Base-by-base conservation (phyloP, 2,888 invertebrate species). In the Parnassius glacialis region DNA sequence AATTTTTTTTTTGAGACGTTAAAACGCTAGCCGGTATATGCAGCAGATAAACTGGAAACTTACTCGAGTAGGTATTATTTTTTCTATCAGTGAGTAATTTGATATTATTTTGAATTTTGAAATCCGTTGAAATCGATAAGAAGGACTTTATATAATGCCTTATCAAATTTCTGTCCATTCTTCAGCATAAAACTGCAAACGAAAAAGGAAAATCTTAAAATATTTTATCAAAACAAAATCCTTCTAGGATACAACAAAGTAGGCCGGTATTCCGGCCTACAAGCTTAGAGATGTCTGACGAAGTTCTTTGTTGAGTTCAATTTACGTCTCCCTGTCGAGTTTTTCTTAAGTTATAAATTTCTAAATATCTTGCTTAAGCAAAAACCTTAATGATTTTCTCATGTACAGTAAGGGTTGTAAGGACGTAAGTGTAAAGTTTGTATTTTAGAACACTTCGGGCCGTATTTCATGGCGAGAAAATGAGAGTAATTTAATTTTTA, bases 301-400 rank as follows among this genome's bases (percentile, higher is more conserved):
- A 53, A 57, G 44, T 57, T 50, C 50, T 57, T 50, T 42, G 41
- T 50, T 20, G 79, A 81, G 81, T 85, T 81, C 81, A 83, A 85
- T 84, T 84, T 84, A 78, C 78, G 79, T 84, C 81, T 80, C 76
- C 76, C 74, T 76, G 79, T 76, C 72, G 75, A 69, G 75, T 72
- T 74, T 70, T 73, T 74, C 67, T 64, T 67, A 59, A 11, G n/a
- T n/a, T n/a, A 48, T 13, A 9, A 2, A 9, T 48, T 48, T 13
- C 48, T 7, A 16, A 52, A 60, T 57, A 58, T n/a, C 58, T 63
- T 53, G 34, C 34, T 34, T 34, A 34, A 34, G 1, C 44, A 50
- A 56, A 66, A 51, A 48, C 48, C 25, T 12, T 43, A 41, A 54
- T 20, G 52, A 45, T 47, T 45, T 56, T 43, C 13, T 52, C 48